A percentile compares a stretch with the other conserved stretches of the same genome.
Evolutionary conservation across 2,888 invertebrate genomes (phyloP).

Genomic region (Megaustenia siamemsis): DNA sequence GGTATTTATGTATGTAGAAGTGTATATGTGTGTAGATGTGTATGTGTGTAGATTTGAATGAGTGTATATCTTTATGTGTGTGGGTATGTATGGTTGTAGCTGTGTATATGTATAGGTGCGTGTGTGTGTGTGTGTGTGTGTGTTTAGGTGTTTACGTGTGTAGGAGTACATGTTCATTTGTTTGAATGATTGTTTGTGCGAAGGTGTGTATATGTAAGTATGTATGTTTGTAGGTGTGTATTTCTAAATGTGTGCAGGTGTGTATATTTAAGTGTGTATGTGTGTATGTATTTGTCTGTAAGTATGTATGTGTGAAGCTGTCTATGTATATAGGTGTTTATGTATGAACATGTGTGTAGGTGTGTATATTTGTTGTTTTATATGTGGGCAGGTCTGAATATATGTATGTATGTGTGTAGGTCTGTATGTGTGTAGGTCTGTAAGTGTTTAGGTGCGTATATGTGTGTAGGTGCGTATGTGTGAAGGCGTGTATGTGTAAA

Average conservation of each 20-base stretch:
- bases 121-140: constrained; percentile 10
- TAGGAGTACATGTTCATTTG: too few relatives aligned
- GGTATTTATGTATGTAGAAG: neutral
- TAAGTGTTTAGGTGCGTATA: too few relatives aligned
- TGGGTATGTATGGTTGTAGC: constrained; percentile 7
- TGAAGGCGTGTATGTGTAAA: too few relatives aligned
- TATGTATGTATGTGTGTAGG: too few relatives aligned
- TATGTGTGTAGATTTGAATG: constrained; percentile 3
- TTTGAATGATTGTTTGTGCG: constrained; percentile 5
- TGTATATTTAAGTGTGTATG: too few relatives aligned
- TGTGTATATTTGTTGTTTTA: too few relatives aligned
- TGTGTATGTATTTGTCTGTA: too few relatives aligned
- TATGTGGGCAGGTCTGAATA: too few relatives aligned
- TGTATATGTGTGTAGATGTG: neutral
- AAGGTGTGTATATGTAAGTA: neutral
- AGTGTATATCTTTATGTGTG: neutral
- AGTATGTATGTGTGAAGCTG: neutral
- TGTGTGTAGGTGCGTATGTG: too few relatives aligned
- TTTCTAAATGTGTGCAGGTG: too few relatives aligned
- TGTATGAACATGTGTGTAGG: neutral
- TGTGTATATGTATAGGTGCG: neutral
- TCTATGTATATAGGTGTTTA: too few relatives aligned
- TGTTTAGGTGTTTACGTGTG: constrained; percentile 11
- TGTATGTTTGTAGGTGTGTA: neutral
- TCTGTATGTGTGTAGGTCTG: too few relatives aligned